Base-by-base conservation (phyloP, 2,113 vertebrate genomes). In the Menura novaehollandiae region DNA sequence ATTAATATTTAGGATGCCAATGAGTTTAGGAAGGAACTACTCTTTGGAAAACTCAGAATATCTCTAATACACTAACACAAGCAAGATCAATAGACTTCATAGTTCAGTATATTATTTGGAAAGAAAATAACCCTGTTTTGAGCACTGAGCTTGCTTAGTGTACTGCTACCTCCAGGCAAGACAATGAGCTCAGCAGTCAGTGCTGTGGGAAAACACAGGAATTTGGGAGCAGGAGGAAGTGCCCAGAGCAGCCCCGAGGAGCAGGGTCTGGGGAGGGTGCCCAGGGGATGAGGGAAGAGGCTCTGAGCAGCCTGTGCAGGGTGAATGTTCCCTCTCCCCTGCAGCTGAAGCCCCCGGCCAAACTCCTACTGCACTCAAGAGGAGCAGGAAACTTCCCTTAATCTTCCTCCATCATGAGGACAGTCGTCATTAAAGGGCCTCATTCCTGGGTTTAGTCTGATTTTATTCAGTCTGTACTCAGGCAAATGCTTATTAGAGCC, bases 1-100 rank as follows among this genome's bases (percentile, higher is more conserved):
- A 41, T 91, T 93, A 94, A 90, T 85, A 95, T 97, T 95, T 92
- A 92, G 79, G 74, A 86, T 33, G 26, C 12, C 4, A 41, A 32
- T 12, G 64, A 88, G 22, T 86, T 93, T 59, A 91, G 47, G 79
- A 93, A 94, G 47, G 41, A 92, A n/a, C 41, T 83, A 63, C 55
- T 77, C 55, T 77, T 87, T 60, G 73, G 64, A 71, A 87, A 79
- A 92, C 51, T 24, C 30, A 67, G 55, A 85, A 49, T 68, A 47
- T 11, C 32, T 75, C 49, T 64, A 83, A 81, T n/a, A 26, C 30
- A 23, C 13, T 85, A 80, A 49, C 33, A 72, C 10, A 74, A 37
- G 46, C 32, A 62, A 83, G 43, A 76, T 58, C 37, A 69, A 69
- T 7, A 81, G 43, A 60, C 28, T 84, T 75, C 4, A 3, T 18